These are phyloP conservation scores for Ricordea florida DNA, from an alignment of 92 coral and sea anemone genomes.

Conservation along the genomic window DNA sequence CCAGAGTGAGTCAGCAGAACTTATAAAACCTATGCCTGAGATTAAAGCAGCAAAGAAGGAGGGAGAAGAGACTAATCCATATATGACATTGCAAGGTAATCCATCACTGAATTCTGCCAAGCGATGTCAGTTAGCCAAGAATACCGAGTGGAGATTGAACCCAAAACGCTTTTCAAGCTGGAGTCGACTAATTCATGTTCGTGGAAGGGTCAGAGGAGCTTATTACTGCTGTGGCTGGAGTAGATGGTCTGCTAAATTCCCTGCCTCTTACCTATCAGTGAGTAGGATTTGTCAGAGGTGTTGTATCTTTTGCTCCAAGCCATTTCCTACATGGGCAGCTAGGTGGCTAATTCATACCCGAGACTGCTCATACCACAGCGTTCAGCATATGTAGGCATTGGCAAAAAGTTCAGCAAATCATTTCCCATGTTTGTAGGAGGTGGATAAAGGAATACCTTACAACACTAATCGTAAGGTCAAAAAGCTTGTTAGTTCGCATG, in stretches of 20 bases:
- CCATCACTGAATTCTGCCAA: too few species aligned
- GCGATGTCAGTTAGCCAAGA: not conserved
- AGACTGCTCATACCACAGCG: conserved; percentile 17
- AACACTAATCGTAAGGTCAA: conserved; percentile 31
- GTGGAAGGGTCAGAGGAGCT: conserved; percentile 47
- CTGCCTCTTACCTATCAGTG: conserved; percentile 33
- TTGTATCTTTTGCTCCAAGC: conserved; percentile 17
- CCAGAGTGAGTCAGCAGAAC: not conserved
- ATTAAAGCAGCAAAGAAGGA: not conserved
- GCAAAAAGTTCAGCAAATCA: conserved; percentile 41
- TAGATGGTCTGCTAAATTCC: conserved; percentile 30
- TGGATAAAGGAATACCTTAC: conserved; percentile 56
- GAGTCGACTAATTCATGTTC: conserved; percentile 10
- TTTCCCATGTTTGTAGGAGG: conserved; percentile 42
- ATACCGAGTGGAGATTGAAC: conserved; percentile 33
- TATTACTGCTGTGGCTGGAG: conserved; percentile 33
- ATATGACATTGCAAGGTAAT: too few species aligned
- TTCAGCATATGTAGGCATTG: conserved; percentile 43
- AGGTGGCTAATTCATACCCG: conserved; percentile 54
- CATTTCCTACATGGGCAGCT: conserved; percentile 48
- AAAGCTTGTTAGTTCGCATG: too few species aligned
- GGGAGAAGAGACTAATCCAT: not conserved
- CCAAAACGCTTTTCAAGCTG: conserved; percentile 53
- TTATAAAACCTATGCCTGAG: not conserved
- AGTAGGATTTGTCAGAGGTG: conserved; percentile 2